Percentiles rank a stretch among this genome's conserved stretches.
Conservation (phyloP, 1,140 invertebrate genomes). For the Aporrectodea caliginosa region DNA sequence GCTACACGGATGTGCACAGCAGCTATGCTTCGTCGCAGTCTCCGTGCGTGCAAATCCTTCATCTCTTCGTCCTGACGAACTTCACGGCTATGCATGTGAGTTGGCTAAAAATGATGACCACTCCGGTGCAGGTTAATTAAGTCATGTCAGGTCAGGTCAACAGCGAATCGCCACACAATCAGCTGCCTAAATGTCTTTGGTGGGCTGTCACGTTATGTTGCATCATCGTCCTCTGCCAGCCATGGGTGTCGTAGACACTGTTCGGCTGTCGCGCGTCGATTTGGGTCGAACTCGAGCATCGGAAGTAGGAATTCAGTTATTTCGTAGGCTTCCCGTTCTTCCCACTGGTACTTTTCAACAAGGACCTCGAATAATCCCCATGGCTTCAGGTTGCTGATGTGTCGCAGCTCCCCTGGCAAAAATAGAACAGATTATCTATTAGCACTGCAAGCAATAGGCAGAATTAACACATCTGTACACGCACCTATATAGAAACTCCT, state of each 20-base stretch:
- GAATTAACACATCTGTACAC: no score
- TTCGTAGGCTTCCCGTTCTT: slow-evolving; percentile 72
- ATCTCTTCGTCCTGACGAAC: no score
- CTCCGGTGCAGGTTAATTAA: no score
- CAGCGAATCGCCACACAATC: not conserved
- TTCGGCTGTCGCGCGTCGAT: slow-evolving; percentile 81
- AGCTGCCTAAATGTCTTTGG: not conserved
- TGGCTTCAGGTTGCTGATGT: slow-evolving; percentile 87
- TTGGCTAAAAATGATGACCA: no score
- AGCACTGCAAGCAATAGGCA: no score
- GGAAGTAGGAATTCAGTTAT: slow-evolving; percentile 90
- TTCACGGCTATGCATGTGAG: no score
- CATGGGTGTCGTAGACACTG: slow-evolving; percentile 27
- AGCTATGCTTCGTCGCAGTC: no score
- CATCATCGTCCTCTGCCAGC: slow-evolving; percentile 15
- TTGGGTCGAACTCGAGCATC: slow-evolving; percentile 91
- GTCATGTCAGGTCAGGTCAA: no score
- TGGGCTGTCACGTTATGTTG: not conserved
- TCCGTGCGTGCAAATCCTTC: no score
- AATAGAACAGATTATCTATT: no score
- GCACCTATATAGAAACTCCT: no score
- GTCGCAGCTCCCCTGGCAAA: slow-evolving; percentile 69
- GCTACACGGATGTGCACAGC: no score
- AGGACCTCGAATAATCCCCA: slow-evolving; percentile 89
- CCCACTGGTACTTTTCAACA: slow-evolving; percentile 94